phyloP scores from a whole-genome alignment of 2,888 invertebrate species.

The Dusona sp. region DNA sequence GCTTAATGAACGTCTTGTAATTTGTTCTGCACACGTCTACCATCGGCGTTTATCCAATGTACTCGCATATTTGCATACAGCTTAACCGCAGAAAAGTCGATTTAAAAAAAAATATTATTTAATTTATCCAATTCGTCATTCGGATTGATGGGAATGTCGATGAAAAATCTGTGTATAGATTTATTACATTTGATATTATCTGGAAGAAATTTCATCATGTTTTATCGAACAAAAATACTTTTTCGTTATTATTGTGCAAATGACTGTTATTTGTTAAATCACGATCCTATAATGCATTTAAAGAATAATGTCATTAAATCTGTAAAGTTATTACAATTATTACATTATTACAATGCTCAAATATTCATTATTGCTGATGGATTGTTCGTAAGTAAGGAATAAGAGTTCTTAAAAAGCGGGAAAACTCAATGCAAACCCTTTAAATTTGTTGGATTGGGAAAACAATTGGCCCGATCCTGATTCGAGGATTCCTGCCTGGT shows the following conservation, averaged over 20 bases:
- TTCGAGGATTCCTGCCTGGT: slow-evolving; percentile 31
- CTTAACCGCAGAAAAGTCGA: slow-evolving; percentile 48
- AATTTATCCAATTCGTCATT: slow-evolving; percentile 70
- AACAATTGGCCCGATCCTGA: background rate
- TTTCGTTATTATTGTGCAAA: too few relatives aligned
- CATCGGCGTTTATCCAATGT: slow-evolving; percentile 5
- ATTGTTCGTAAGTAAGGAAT: background rate
- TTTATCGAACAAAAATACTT: background rate
- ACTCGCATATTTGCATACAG: slow-evolving; percentile 11
- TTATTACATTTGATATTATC: background rate
- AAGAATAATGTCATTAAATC: background rate
- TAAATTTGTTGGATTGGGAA: background rate
- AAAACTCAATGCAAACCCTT: background rate
- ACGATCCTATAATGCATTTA: background rate
- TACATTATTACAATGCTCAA: background rate
- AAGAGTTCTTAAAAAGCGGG: background rate
- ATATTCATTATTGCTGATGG: background rate
- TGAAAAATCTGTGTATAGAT: slow-evolving; percentile 62
- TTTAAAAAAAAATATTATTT: slow-evolving; percentile 65
- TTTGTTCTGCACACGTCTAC: slow-evolving; percentile 37
- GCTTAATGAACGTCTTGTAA: slow-evolving; percentile 34
- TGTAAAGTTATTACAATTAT: too few relatives aligned
- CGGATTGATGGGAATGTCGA: slow-evolving; percentile 66
- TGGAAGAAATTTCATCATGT: background rate
- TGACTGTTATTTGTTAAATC: background rate